Percentiles rank a stretch among this genome's conserved stretches.
These are phyloP conservation scores for Malurus splendens DNA, from an alignment of 2,797 vertebrate species.

Conservation along the genomic window DNA sequence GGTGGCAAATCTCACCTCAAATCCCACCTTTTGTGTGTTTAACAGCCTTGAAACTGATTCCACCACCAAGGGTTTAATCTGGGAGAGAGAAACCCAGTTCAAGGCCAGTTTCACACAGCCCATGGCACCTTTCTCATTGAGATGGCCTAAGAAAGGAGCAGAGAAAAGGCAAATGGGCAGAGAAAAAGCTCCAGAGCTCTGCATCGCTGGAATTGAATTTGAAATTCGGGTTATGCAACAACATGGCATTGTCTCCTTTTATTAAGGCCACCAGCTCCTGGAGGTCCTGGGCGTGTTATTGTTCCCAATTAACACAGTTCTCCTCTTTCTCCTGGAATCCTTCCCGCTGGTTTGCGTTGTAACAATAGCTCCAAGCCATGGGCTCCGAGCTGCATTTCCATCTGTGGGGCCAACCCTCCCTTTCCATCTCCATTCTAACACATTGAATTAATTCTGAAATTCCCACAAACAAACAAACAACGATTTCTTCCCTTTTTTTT, in stretches of 20 bases:
- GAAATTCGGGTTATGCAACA: conserved; percentile 66
- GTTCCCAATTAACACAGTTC: conserved; percentile 67
- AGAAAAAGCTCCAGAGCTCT: background rate
- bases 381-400: conserved; percentile 15
- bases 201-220: conserved; percentile 44
- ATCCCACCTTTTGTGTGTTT: background rate
- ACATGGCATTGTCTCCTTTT: conserved; percentile 80
- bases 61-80: background rate
- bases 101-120: background rate
- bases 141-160: background rate
- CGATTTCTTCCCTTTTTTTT: background rate
- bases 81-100: background rate
- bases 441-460: background rate
- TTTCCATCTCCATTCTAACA: background rate
- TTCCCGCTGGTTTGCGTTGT: conserved; percentile 72
- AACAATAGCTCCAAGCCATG: conserved; percentile 61
- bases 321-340: conserved; percentile 67
- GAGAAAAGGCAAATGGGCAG: background rate
- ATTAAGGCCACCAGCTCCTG: conserved; percentile 69
- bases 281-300: conserved; percentile 65
- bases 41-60: background rate
- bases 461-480: conserved; percentile 27
- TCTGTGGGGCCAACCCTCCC: conserved; percentile 16
- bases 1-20: background rate
- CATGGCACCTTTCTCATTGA: background rate